These are phyloP conservation scores for Unio pictorum DNA, from an alignment of 2,888 invertebrate species.

Conservation along the genomic window DNA sequence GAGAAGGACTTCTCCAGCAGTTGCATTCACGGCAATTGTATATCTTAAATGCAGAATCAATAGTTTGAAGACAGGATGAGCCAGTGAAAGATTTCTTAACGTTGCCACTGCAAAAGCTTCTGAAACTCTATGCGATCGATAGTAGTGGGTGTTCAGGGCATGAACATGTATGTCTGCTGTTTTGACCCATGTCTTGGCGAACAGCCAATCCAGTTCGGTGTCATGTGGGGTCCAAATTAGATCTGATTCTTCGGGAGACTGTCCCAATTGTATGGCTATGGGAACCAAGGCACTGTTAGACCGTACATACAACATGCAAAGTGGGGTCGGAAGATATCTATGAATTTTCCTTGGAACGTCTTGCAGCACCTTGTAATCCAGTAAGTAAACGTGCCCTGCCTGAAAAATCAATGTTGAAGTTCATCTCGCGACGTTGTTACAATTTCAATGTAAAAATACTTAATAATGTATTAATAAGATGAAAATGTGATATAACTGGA, in stretches of 20 bases:
- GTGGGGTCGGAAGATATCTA: slow-evolving; percentile 18
- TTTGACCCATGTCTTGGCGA: slow-evolving; percentile 28
- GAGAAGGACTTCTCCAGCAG: slow-evolving; percentile 23
- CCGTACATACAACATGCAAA: slow-evolving; percentile 30
- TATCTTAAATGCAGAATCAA: slow-evolving; percentile 25
- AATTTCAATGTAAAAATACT: too few relatives aligned
- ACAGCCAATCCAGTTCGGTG: slow-evolving; percentile 25
- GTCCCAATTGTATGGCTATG: slow-evolving; percentile 31
- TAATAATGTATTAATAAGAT: not conserved
- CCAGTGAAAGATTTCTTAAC: slow-evolving; percentile 25
- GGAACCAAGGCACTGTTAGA: slow-evolving; percentile 21
- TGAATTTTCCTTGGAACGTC: slow-evolving; percentile 11
- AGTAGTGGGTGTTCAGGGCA: slow-evolving; percentile 23
- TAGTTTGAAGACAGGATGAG: slow-evolving; percentile 32
- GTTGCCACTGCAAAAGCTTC: slow-evolving; percentile 23
- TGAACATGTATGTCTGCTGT: slow-evolving; percentile 29
- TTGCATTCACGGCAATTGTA: slow-evolving; percentile 23
- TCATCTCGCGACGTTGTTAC: too few relatives aligned
- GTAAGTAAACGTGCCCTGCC: slow-evolving; percentile 32
- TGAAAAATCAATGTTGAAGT: slow-evolving; percentile 5
- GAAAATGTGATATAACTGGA: too few relatives aligned
- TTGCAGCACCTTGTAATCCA: slow-evolving; percentile 22
- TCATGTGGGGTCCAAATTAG: slow-evolving; percentile 36
- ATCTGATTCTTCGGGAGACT: slow-evolving; percentile 20
- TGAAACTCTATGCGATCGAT: slow-evolving; percentile 24